Base-by-base conservation (phyloP, 92 coral and sea anemone species). In the Virgularia gustaviana region DNA sequence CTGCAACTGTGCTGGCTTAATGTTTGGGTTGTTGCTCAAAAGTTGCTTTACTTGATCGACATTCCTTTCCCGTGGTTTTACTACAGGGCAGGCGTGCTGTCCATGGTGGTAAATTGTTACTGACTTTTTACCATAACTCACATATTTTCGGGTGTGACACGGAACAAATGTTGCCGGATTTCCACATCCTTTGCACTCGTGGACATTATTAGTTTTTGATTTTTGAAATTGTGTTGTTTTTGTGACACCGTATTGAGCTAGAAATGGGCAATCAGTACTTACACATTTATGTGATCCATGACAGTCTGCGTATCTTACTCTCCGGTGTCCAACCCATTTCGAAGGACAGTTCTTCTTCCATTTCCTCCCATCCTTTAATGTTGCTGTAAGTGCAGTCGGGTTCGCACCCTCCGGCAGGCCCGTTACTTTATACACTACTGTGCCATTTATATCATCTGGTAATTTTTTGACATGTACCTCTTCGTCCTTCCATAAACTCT, bases 331-430 rank as follows among this genome's bases (percentile, higher is more conserved):
- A 24, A 23, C 59, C 86, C 89, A 81, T 6, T 11, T 20, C 7
- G 88, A 62, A 0, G 88, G 84, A 55, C 84, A 83, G 22, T 65
- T 75, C 64, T 86, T 84, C 51, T 71, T 79, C 91, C 83, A 78
- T 61, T 73, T 82, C 54, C 81, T 34, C 8, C 87, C 81, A 30
- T 78, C 81, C 11, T 62, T 57, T 41, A 77, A 75, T 0, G 32
- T n/a, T n/a, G n/a, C n/a, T n/a, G n/a, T n/a, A n/a, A n/a, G n/a
- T n/a, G n/a, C n/a, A n/a, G n/a, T n/a, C n/a, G n/a, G n/a, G n/a
- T n/a, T n/a, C n/a, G n/a, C n/a, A n/a, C n/a, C n/a, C n/a, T n/a
- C n/a, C n/a, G n/a, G n/a, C n/a, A n/a, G n/a, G n/a, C n/a, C n/a
- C n/a, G n/a, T n/a, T n/a, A n/a, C n/a, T n/a, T n/a, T n/a, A n/a